Base-by-base conservation (phyloP, 2,113 vertebrate genomes). In the Zingel zingel region DNA sequence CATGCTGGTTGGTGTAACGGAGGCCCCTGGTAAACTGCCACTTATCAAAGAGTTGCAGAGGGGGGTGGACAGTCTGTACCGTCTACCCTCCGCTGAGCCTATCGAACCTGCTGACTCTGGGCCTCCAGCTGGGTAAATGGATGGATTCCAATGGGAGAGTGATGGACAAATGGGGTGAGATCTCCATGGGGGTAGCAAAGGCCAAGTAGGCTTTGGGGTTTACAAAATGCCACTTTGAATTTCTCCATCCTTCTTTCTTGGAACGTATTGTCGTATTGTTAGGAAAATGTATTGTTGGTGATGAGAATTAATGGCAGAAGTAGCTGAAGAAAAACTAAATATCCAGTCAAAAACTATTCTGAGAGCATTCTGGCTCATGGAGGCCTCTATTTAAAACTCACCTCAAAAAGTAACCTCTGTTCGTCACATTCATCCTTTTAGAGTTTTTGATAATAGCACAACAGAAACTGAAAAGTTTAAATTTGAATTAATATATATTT, bases 101-200 rank as follows among this genome's bases (percentile, higher is more conserved):
- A 64, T 83, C 15, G 67, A 81, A 85, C 87, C 78, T 71, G 73
- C 87, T 74, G 79, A 69, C 71, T 84, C 57, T 13, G 25, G 79
- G 87, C 79, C 80, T 89, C 93, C 94, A 87, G 91, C 94, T 86
- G 95, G 79, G 93, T 93, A 93, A 93, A 94, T 93, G 90, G 91
- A 93, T 43, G 68, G 87, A 90, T 66, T 71, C 85, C 83, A 85
- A 74, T 84, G 84, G 72, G 74, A 91, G 79, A 86, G 85, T 81
- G 82, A 88, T 72, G 85, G 79, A 64, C 30, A 53, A 78, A 81
- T 64, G 78, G 85, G 79, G 76, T 45, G 64, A 73, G 67, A 47
- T 86, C 88, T 79, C 87, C 54, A 82, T 48, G 79, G 83, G 82
- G 45, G 74, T 15, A 87, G 81, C 48, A 87, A 83, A 84, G 82